Conservation (phyloP, 2,888 invertebrate species). For the Athetis lepigone region DNA sequence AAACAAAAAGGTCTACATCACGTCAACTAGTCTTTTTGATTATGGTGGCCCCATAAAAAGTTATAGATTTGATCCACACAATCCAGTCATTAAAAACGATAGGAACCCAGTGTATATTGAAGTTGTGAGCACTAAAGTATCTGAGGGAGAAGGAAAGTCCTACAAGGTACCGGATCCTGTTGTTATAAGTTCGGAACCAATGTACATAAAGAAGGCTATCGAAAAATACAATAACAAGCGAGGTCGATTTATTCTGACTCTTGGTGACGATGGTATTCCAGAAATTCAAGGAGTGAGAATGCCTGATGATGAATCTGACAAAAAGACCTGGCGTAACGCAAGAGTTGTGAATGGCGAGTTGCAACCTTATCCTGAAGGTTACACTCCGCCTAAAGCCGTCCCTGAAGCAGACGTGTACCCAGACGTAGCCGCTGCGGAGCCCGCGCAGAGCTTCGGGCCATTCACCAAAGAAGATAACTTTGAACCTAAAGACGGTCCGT, state of each 20-base stretch:
- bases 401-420: constrained; percentile 90
- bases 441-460: constrained; percentile 88
- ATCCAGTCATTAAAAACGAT: constrained; percentile 88
- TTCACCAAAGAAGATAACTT: constrained; percentile 92
- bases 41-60: constrained; percentile 85
- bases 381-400: constrained; percentile 91
- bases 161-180: constrained; percentile 93
- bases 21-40: constrained; percentile 84
- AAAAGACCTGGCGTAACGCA: constrained; percentile 96
- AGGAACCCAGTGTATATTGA: constrained; percentile 90
- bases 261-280: constrained; percentile 94
- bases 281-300: constrained; percentile 95
- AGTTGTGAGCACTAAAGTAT: constrained; percentile 87
- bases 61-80: constrained; percentile 87
- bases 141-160: constrained; percentile 85
- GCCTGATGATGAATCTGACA: constrained; percentile 95
- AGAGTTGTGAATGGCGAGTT: constrained; percentile 96
- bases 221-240: constrained; percentile 90
- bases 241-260: constrained; percentile 91
- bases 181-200: constrained; percentile 92
- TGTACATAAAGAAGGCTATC: constrained; percentile 89
- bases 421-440: constrained; percentile 77
- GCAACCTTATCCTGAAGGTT: constrained; percentile 93
- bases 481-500: constrained; percentile 90
- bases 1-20: constrained; percentile 87